Conservation (phyloP, 2,113 vertebrate species). For the Bubo scandiacus region DNA sequence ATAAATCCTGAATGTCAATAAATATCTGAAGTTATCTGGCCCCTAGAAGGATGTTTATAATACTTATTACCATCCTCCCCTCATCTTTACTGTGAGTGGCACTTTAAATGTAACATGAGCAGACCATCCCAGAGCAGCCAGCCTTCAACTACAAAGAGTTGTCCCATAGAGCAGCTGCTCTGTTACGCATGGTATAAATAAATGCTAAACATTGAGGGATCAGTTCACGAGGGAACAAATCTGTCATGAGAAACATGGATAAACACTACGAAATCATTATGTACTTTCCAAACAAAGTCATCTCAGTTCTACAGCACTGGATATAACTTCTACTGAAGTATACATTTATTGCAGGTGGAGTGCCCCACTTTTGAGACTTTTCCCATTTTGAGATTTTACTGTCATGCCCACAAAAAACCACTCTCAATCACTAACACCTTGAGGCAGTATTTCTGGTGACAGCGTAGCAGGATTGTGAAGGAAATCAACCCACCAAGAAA, state of each 20-base stretch:
- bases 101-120: neutral
- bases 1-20: constrained; percentile 1
- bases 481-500: neutral
- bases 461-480: neutral
- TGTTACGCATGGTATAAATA: neutral
- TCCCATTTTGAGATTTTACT: neutral
- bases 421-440: neutral
- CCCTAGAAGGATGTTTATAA: neutral
- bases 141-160: neutral
- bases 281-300: constrained; percentile 6
- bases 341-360: neutral
- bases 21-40: neutral
- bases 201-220: constrained; percentile 15
- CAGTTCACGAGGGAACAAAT: constrained; percentile 6
- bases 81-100: neutral
- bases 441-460: neutral
- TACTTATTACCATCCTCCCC: neutral
- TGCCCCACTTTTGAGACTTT: neutral
- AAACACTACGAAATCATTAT: constrained; percentile 33
- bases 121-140: neutral
- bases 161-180: constrained; percentile 10
- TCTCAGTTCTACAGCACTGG: neutral
- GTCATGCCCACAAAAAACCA: neutral
- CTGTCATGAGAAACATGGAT: constrained; percentile 9
- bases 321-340: neutral